These are phyloP conservation scores for Zygothrica quintamaculata DNA, from an alignment of 2,888 invertebrate genomes.

Conservation along the genomic window DNA sequence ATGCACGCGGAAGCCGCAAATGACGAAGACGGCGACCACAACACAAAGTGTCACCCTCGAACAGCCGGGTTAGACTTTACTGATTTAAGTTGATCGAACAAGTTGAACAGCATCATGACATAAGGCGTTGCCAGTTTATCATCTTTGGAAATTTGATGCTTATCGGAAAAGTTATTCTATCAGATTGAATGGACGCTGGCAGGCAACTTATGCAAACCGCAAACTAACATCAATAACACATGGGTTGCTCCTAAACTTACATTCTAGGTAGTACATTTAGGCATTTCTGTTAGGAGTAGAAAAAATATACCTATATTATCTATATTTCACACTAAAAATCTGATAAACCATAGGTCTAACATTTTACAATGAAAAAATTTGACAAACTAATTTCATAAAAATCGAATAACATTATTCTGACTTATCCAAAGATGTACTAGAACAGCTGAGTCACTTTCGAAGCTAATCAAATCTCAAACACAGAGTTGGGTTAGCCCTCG, in stretches of 20 bases:
- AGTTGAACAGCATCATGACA: slow-evolving; percentile 68
- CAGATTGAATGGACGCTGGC: slow-evolving; percentile 53
- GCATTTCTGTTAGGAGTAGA: too few relatives aligned
- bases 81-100: slow-evolving; percentile 55
- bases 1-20: slow-evolving; percentile 70
- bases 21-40: slow-evolving; percentile 38
- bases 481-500: slow-evolving; percentile 62
- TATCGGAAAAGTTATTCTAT: slow-evolving; percentile 70
- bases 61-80: slow-evolving; percentile 39
- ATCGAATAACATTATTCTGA: too few relatives aligned
- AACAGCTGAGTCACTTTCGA: too few relatives aligned
- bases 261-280: too few relatives aligned
- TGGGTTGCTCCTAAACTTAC: slow-evolving; percentile 28
- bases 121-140: slow-evolving; percentile 70
- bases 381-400: too few relatives aligned
- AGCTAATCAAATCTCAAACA: too few relatives aligned
- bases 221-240: slow-evolving; percentile 10
- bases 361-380: too few relatives aligned
- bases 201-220: slow-evolving; percentile 28
- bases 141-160: slow-evolving; percentile 76
- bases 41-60: slow-evolving; percentile 62
- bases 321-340: too few relatives aligned
- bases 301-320: too few relatives aligned
- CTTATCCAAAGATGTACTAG: too few relatives aligned
- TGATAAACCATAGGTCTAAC: too few relatives aligned